A percentile compares a stretch with the other conserved stretches of the same genome.
Conservation (phyloP, 92 coral and sea anemone species). For the Nematostella vectensis region DNA sequence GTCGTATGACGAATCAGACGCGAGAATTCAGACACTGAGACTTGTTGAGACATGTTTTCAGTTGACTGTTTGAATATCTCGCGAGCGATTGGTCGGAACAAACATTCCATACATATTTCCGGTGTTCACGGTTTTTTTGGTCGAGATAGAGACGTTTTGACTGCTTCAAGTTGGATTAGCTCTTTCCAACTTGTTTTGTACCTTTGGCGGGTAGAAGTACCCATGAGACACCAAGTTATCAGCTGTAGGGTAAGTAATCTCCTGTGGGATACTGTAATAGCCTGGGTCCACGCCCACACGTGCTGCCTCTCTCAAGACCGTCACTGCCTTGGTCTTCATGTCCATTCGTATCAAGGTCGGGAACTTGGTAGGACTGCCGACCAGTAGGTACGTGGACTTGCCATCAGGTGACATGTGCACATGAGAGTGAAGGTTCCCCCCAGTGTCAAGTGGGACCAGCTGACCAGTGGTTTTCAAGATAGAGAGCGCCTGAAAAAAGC, state of each 20-base stretch:
- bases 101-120: no score
- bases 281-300: constrained; percentile 34
- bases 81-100: no score
- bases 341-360: constrained; percentile 53
- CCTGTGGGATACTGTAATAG: constrained; percentile 67
- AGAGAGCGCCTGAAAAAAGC: constrained; percentile 40
- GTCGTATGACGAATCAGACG: no score
- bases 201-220: constrained; percentile 81
- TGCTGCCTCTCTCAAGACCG: constrained; percentile 51
- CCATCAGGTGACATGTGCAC: constrained; percentile 56
- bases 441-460: constrained; percentile 29
- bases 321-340: constrained; percentile 27
- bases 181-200: no score
- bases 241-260: constrained; percentile 60
- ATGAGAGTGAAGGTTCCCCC: constrained; percentile 37
- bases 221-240: constrained; percentile 61
- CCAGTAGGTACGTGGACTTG: constrained; percentile 46
- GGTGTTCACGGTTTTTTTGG: no score
- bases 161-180: no score
- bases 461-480: constrained; percentile 55
- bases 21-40: no score
- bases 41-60: no score
- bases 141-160: no score
- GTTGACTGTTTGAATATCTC: no score
- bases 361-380: constrained; percentile 56